Conservation (phyloP, 2,797 vertebrate genomes). For the Helarctos malayanus region DNA sequence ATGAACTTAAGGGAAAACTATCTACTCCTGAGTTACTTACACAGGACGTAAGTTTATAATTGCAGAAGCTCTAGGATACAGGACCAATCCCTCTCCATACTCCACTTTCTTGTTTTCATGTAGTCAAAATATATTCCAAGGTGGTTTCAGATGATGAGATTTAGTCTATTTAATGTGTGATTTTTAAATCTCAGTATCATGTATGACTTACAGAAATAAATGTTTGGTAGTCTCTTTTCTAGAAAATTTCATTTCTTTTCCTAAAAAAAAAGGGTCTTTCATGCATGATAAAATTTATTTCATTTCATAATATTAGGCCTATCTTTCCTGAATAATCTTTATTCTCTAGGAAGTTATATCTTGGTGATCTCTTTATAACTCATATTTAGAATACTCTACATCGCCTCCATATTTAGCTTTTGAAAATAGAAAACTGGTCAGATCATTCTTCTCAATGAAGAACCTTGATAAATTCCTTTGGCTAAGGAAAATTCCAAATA, state of each 20-base stretch:
- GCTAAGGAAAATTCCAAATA: neutral
- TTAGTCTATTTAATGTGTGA: conserved; percentile 2
- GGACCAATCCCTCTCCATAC: neutral
- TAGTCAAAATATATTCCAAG: conserved; percentile 2
- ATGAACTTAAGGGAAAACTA: neutral
- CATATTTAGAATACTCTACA: neutral
- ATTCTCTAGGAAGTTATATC: neutral
- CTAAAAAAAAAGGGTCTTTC: conserved; percentile 41
- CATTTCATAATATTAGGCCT: neutral
- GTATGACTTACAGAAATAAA: conserved; percentile 65
- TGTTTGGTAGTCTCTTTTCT: conserved; percentile 6
- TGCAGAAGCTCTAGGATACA: neutral
- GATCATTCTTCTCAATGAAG: neutral
- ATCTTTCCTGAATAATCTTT: neutral
- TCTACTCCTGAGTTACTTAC: neutral
- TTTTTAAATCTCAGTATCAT: neutral
- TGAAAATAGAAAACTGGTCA: neutral
- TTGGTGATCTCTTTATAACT: neutral
- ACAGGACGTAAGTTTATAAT: neutral
- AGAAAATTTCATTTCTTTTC: conserved; percentile 61
- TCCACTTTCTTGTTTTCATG: neutral
- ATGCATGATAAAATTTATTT: conserved; percentile 30
- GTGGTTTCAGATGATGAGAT: neutral
- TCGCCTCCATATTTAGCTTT: neutral
- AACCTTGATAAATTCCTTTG: neutral